Evolutionary conservation across 2,888 invertebrate genomes (phyloP).

Genomic region (Lysandra bellargus): DNA sequence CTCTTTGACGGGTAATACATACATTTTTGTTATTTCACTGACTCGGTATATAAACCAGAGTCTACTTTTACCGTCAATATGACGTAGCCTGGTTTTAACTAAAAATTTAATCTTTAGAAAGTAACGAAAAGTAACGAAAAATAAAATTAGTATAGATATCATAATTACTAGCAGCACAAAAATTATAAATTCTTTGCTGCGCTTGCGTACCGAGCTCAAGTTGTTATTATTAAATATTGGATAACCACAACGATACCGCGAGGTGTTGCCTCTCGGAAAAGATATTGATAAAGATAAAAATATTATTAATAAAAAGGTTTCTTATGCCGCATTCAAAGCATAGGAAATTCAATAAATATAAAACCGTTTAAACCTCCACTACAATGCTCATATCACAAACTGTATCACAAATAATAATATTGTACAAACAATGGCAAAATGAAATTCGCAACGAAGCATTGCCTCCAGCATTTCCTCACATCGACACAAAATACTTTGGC

Average conservation of each 20-base stretch:
- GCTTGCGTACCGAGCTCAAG: no score
- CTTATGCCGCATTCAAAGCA: neutral
- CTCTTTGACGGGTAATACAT: neutral
- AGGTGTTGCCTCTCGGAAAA: neutral
- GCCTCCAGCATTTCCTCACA: neutral
- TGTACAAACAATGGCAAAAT: slow-evolving; percentile 14
- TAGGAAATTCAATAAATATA: neutral
- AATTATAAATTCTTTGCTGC: neutral
- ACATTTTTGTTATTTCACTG: neutral
- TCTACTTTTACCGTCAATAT: neutral
- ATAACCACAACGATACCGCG: neutral
- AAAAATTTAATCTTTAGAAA: neutral
- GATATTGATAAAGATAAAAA: no score
- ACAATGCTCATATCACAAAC: slow-evolving; percentile 13
- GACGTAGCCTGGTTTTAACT: neutral
- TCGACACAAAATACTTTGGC: slow-evolving; percentile 26
- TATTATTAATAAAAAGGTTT: no score
- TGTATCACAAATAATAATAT: slow-evolving; percentile 24
- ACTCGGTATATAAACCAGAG: neutral
- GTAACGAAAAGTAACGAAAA: neutral
- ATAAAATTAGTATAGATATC: neutral
- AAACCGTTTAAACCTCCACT: neutral
- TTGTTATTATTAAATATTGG: no score
- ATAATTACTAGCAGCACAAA: neutral
- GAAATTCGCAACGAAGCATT: neutral